phyloP scores from a whole-genome alignment of 2,113 vertebrate genomes.

The Varanus komodoensis region DNA sequence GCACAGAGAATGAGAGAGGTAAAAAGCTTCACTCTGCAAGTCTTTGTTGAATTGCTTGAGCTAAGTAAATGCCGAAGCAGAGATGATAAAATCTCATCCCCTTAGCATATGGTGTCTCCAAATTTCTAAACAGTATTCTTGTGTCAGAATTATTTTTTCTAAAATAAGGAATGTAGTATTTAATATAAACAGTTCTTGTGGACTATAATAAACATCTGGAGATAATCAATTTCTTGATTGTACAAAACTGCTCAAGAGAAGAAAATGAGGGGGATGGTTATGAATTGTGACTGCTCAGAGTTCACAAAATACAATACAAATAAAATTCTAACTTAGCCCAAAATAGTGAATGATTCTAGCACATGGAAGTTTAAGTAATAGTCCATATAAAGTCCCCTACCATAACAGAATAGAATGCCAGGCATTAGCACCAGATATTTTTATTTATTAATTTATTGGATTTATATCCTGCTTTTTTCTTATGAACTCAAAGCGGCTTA shows the following conservation, averaged over 20 bases:
- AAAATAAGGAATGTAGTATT: not conserved
- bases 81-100: not conserved
- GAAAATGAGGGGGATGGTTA: not conserved
- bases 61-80: not conserved
- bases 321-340: not conserved
- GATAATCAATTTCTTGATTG: too few species aligned
- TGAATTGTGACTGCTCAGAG: not conserved
- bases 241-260: too few species aligned
- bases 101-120: not conserved
- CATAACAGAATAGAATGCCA: not conserved
- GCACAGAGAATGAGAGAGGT: not conserved
- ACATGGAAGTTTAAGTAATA: not conserved
- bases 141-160: not conserved
- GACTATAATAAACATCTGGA: too few species aligned
- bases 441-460: too few species aligned
- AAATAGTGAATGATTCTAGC: not conserved
- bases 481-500: too few species aligned
- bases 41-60: not conserved
- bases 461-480: too few species aligned
- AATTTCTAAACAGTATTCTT: not conserved
- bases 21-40: not conserved
- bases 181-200: too few species aligned
- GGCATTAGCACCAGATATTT: not conserved
- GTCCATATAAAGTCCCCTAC: not conserved
- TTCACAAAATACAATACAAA: not conserved